Evolutionary conservation across 1,140 invertebrate genomes (phyloP).

Genomic region (Nasonia giraulti): DNA sequence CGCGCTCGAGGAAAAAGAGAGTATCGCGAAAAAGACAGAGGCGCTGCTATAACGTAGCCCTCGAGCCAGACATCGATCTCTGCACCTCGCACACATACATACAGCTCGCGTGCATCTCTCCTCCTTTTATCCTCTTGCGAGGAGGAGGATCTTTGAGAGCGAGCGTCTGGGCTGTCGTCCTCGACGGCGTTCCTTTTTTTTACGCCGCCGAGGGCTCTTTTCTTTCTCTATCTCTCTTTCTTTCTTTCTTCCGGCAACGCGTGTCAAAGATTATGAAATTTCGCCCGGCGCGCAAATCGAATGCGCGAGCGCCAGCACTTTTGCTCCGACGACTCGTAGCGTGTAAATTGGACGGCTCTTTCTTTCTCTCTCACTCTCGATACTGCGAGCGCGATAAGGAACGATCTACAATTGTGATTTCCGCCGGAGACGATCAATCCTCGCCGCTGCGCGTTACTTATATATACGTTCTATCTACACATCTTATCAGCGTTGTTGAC

Average conservation of each 20-base stretch:
- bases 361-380: too few relatives aligned
- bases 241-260: slow-evolving; percentile 2
- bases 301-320: slow-evolving; percentile 33
- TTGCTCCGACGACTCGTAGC: not conserved
- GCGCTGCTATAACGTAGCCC: not conserved
- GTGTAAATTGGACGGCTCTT: slow-evolving; percentile 38
- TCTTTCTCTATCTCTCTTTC: not conserved
- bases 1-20: not conserved
- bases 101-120: not conserved
- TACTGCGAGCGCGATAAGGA: slow-evolving; percentile 20
- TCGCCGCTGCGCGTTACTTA: not conserved
- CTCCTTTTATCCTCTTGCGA: slow-evolving; percentile 9
- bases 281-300: slow-evolving; percentile 52
- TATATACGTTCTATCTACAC: not conserved
- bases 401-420: slow-evolving; percentile 44
- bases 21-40: slow-evolving; percentile 15
- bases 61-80: not conserved
- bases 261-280: slow-evolving; percentile 60
- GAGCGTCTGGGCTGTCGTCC: slow-evolving; percentile 35
- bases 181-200: slow-evolving; percentile 21
- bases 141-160: slow-evolving; percentile 24
- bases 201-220: slow-evolving; percentile 7
- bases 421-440: slow-evolving; percentile 26
- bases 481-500: too few relatives aligned
- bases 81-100: not conserved